These are phyloP conservation scores for Drosophila ficusphila DNA, from an alignment of 1,140 invertebrate species.

Conservation along the genomic window DNA sequence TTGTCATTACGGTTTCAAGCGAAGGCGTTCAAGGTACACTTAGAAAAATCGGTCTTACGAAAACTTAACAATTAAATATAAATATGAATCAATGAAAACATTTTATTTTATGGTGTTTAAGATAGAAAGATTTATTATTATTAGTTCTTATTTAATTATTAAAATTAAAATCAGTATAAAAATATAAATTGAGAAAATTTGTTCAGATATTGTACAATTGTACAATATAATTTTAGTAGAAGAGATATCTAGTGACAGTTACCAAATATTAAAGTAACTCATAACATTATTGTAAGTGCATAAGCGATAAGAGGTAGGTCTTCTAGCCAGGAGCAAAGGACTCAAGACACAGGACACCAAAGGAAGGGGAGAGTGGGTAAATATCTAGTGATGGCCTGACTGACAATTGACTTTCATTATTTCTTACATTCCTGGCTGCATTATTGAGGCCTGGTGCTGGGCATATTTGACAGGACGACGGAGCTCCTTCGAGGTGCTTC, in stretches of 20 bases:
- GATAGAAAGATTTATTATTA: too few species aligned
- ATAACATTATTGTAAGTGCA: constrained; percentile 1
- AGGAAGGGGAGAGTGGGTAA: constrained; percentile 15
- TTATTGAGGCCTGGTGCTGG: constrained; percentile 74
- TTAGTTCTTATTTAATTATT: too few species aligned
- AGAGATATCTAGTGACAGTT: too few species aligned
- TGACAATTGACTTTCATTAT: constrained; percentile 82
- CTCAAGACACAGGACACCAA: constrained; percentile 32
- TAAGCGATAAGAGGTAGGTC: constrained; percentile 18
- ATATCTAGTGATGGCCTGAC: constrained; percentile 52
- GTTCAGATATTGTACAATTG: too few species aligned
- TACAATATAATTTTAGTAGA: too few species aligned
- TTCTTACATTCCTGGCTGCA: constrained; percentile 77
- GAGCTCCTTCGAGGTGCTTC: constrained; percentile 24
- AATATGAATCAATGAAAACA: too few species aligned
- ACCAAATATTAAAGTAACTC: too few species aligned
- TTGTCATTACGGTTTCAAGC: constrained; percentile 68
- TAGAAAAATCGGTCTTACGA: neutral
- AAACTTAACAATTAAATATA: too few species aligned
- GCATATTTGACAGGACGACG: constrained; percentile 68
- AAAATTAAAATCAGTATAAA: too few species aligned
- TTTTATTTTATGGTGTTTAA: too few species aligned
- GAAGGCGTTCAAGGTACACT: constrained; percentile 26
- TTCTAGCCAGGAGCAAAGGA: constrained; percentile 33
- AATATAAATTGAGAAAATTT: too few species aligned